phyloP scores from a whole-genome alignment of 2,113 vertebrate genomes.

The Phylloscopus trochiloides region DNA sequence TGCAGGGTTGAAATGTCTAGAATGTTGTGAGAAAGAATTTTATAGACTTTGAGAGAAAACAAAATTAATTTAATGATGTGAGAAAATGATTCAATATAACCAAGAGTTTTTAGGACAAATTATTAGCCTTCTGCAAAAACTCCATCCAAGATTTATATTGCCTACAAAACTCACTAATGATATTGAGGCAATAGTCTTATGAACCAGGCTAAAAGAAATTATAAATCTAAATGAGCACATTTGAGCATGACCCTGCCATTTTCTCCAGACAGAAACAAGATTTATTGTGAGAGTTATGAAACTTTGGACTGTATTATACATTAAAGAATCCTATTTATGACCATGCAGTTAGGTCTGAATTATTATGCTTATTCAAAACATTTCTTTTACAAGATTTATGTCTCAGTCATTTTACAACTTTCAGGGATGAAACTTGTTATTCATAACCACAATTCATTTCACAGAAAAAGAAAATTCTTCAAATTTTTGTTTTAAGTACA shows the following conservation, averaged over 20 bases:
- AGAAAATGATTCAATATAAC: neutral
- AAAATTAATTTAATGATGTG: slow-evolving; percentile 10
- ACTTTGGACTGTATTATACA: neutral
- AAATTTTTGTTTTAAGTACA: neutral
- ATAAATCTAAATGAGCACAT: neutral
- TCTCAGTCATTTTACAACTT: neutral
- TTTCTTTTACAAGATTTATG: slow-evolving; percentile 10
- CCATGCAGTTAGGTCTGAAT: neutral
- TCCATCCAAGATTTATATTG: slow-evolving; percentile 1
- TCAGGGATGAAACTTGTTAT: neutral
- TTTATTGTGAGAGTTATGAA: slow-evolving; percentile 38
- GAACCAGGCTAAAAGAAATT: slow-evolving; percentile 16
- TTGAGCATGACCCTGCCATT: neutral
- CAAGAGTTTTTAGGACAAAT: neutral
- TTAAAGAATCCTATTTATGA: slow-evolving; percentile 22
- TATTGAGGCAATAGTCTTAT: neutral
- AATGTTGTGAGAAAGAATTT: neutral
- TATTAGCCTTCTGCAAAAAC: slow-evolving; percentile 2
- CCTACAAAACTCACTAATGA: neutral
- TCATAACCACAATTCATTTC: neutral
- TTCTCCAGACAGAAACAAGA: slow-evolving; percentile 5
- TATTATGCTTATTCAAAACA: slow-evolving; percentile 26
- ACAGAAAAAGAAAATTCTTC: neutral
- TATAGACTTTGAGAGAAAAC: neutral
- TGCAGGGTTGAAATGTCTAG: neutral